Evolutionary conservation across 2,797 vertebrate species (phyloP).

Genomic region (Sebastes cheni): DNA sequence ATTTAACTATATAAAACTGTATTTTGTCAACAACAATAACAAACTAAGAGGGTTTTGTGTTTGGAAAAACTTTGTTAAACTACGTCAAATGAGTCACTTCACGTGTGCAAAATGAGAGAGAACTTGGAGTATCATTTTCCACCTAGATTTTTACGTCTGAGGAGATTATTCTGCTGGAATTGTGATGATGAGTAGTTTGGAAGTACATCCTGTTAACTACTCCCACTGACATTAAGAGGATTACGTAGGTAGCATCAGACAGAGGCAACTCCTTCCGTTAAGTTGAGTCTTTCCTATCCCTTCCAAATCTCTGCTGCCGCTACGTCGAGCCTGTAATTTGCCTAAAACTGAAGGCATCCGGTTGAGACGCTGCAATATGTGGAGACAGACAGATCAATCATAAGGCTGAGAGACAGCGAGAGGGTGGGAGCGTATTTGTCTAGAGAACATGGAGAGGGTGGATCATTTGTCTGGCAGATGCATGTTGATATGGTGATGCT

Average conservation of each 20-base stretch:
- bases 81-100: conserved; percentile 55
- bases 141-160: conserved; percentile 75
- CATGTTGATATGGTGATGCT: conserved; percentile 69
- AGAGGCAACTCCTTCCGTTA: conserved; percentile 80
- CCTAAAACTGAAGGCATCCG: conserved; percentile 80
- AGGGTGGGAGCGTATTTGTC: conserved; percentile 79
- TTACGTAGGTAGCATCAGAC: conserved; percentile 82
- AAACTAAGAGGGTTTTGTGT: conserved; percentile 13
- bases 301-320: conserved; percentile 77
- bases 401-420: conserved; percentile 68
- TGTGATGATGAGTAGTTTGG: conserved; percentile 82
- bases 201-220: conserved; percentile 84
- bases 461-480: conserved; percentile 82
- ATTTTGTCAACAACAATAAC: conserved; percentile 2
- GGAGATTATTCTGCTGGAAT: conserved; percentile 80
- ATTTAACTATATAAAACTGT: neutral
- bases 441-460: conserved; percentile 79
- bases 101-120: conserved; percentile 40
- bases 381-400: conserved; percentile 74
- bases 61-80: conserved; percentile 57
- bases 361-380: conserved; percentile 55
- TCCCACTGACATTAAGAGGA: conserved; percentile 86
- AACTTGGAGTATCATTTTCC: conserved; percentile 63
- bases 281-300: conserved; percentile 78
- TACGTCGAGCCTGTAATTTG: conserved; percentile 77